A percentile compares a stretch with the other conserved stretches of the same genome.
Conservation (phyloP, 30 jellyfish, hydroid and myxozoan species). For the Nemopilema nomurai region DNA sequence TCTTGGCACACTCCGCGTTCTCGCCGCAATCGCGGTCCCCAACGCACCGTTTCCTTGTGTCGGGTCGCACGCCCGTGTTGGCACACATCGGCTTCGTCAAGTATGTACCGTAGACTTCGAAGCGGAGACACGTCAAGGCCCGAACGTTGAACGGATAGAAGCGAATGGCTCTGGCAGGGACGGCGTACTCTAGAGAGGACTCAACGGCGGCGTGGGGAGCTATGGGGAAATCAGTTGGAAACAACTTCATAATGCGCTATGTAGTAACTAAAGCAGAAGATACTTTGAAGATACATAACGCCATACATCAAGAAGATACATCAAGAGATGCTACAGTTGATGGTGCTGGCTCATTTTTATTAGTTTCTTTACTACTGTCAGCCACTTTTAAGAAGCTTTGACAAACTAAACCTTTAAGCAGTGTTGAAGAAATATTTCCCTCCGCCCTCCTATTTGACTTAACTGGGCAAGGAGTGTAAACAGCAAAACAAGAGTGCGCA, state of each 20-base stretch:
- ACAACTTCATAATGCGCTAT: background rate
- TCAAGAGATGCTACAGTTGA: too few species aligned
- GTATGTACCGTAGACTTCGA: slow-evolving; percentile 84
- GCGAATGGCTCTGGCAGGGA: slow-evolving; percentile 81
- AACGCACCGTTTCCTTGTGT: slow-evolving; percentile 39
- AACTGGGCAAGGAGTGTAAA: too few species aligned
- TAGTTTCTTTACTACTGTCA: too few species aligned
- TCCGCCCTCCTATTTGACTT: too few species aligned
- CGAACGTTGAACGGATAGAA: slow-evolving; percentile 58
- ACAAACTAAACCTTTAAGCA: background rate
- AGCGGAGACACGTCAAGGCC: slow-evolving; percentile 63
- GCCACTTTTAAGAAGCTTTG: background rate
- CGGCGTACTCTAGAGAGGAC: slow-evolving; percentile 54
- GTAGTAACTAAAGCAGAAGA: too few species aligned
- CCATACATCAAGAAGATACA: too few species aligned
- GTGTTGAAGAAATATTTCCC: too few species aligned
- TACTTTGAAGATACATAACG: too few species aligned
- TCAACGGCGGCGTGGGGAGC: slow-evolving; percentile 40
- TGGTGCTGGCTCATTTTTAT: too few species aligned
- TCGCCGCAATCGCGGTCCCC: slow-evolving; percentile 82
- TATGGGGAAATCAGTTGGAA: background rate
- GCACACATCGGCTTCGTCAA: slow-evolving; percentile 71
- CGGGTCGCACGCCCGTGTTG: slow-evolving; percentile 43
- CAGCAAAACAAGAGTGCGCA: background rate
- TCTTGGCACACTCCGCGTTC: slow-evolving; percentile 63